Evolutionary conservation across 2,797 vertebrate species (phyloP), one percentile per base, ranked within the genome.

Genomic region (Cottoperca gobio): DNA sequence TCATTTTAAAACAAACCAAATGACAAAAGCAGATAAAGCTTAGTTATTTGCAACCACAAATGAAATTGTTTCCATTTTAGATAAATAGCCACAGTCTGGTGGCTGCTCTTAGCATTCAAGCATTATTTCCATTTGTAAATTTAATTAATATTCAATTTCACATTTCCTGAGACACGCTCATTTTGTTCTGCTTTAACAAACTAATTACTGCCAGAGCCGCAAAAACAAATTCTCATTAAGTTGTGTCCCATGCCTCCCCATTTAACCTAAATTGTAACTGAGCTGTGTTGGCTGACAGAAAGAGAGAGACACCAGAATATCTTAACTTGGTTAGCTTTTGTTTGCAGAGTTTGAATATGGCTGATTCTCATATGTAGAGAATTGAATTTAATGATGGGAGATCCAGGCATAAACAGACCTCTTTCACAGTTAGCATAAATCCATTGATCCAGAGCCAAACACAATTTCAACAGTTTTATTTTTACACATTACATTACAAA

Each of bases 131-230:
- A 90, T 88, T 91, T 76, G 82, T 85, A 75, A 2, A 85, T 86
- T 90, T 87, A 86, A 90, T 93, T 91, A 92, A 91, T 91, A 89
- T 93, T 89, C 82, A 88, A 88, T 91, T 93, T 88, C 68, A 77
- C 67, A 76, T 89, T 91, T 89, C 82, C 89, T 78, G 72, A 89
- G 79, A 88, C 63, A 52, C 31, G 59, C 49, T 87, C 24, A 43
- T 86, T 90, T 87, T 50, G 82, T 90, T 91, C 85, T 87, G 72
- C 86, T 87, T 92, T 93, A 85, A 90, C 79, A 88, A 92, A 90
- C 85, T 91, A 92, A 93, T 93, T 92, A 94, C 78, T 76, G 45
- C 72, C 70, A 46, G 62, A 75, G 80, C 58, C 16, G 74, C 76
- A 84, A 89, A 45, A 90, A 82, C 87, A 88, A 86, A 91, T 89